Evolutionary conservation across 2,888 invertebrate species (phyloP).

Genomic region (Melikaiella ostensackeni): DNA sequence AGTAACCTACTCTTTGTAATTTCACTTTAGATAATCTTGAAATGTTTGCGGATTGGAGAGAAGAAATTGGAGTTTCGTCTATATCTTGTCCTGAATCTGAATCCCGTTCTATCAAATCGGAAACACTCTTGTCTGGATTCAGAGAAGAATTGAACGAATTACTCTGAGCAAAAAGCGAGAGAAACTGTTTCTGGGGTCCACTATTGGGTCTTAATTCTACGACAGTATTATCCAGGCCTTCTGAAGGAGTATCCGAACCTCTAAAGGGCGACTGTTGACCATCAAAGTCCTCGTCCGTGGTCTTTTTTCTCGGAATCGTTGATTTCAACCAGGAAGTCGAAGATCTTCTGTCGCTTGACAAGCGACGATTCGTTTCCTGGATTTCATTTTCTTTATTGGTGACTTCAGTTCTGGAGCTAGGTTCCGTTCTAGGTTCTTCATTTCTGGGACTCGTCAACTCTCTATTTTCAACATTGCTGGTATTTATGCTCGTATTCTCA

Average conservation of each 20-base stretch:
- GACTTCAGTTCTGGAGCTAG: slow-evolving; percentile 49
- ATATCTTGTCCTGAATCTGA: slow-evolving; percentile 62
- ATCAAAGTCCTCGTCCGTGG: slow-evolving; percentile 61
- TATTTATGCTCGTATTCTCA: slow-evolving; percentile 42
- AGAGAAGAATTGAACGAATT: slow-evolving; percentile 54
- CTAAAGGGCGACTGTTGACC: slow-evolving; percentile 61
- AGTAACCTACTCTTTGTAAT: slow-evolving; percentile 90
- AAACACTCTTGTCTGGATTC: slow-evolving; percentile 55
- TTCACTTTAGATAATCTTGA: slow-evolving; percentile 88
- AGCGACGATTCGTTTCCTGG: slow-evolving; percentile 56
- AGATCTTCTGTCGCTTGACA: slow-evolving; percentile 49
- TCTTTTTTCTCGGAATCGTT: slow-evolving; percentile 59
- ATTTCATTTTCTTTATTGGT: slow-evolving; percentile 68
- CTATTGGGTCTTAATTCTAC: slow-evolving; percentile 66
- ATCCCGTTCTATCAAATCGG: slow-evolving; percentile 56
- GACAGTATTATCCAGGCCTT: slow-evolving; percentile 70
- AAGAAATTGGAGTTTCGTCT: slow-evolving; percentile 61
- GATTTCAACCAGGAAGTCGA: slow-evolving; percentile 65
- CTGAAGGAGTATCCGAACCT: slow-evolving; percentile 58
- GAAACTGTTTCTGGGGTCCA: slow-evolving; percentile 47
- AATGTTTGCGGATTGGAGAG: slow-evolving; percentile 65
- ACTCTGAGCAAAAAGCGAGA: slow-evolving; percentile 41
- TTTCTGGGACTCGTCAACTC: slow-evolving; percentile 39
- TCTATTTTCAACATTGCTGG: slow-evolving; percentile 39
- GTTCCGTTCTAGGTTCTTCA: slow-evolving; percentile 46